These are phyloP conservation scores for Drosophila seguyi DNA, from an alignment of 1,140 invertebrate species.

Conservation along the genomic window DNA sequence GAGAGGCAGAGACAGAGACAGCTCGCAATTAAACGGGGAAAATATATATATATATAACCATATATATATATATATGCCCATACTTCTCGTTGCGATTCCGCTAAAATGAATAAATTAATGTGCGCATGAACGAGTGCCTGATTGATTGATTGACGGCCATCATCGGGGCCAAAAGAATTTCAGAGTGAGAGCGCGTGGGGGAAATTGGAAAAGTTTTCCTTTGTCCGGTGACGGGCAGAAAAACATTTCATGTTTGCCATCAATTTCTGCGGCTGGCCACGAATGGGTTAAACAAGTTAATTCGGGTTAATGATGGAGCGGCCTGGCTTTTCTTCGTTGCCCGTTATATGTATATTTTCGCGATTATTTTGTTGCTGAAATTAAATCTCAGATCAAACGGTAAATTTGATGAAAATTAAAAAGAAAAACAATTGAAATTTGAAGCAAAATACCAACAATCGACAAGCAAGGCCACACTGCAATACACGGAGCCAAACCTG, in stretches of 20 bases:
- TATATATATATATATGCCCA: too few relatives aligned
- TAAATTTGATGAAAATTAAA: neutral
- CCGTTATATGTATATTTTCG: neutral
- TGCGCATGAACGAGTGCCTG: constrained; percentile 67
- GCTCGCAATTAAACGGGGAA: constrained; percentile 69
- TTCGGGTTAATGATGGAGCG: constrained; percentile 39
- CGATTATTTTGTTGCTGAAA: constrained; percentile 1
- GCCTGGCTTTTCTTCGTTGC: constrained; percentile 8
- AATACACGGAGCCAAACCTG: too few relatives aligned
- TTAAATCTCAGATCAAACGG: constrained; percentile 3
- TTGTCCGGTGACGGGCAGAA: constrained; percentile 27
- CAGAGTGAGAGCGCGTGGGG: neutral
- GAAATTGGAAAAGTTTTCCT: constrained; percentile 51
- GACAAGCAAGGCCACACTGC: neutral
- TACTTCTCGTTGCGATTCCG: constrained; percentile 43
- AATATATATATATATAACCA: constrained; percentile 57
- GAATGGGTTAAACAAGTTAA: constrained; percentile 52
- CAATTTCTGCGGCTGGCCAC: constrained; percentile 31
- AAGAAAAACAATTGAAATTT: neutral
- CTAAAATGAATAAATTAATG: constrained; percentile 79
- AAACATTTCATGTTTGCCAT: constrained; percentile 46
- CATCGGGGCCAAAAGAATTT: constrained; percentile 15
- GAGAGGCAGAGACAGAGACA: constrained; percentile 48
- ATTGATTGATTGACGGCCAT: constrained; percentile 69
- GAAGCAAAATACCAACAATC: neutral